Percentiles rank a stretch among this genome's conserved stretches.
These are phyloP conservation scores for Brachionus rotundiformis DNA, from an alignment of 1,140 invertebrate genomes.

Conservation along the genomic window DNA sequence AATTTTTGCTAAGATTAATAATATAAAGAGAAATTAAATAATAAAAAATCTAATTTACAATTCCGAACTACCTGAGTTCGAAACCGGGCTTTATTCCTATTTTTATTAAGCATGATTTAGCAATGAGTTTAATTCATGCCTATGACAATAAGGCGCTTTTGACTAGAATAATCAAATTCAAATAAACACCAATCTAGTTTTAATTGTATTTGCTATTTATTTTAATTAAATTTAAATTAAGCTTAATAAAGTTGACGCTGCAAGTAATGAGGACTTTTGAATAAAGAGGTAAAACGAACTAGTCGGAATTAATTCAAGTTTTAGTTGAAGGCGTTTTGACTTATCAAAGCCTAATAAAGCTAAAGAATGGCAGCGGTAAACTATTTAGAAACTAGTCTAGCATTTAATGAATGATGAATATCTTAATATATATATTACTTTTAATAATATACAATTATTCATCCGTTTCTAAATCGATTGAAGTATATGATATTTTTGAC, in stretches of 20 bases:
- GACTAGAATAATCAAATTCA: slow-evolving; percentile 1
- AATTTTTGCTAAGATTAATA: no score
- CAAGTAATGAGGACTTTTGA: slow-evolving; percentile 15
- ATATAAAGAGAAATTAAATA: no score
- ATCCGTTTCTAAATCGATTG: slow-evolving; percentile 47
- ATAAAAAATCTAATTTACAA: no score
- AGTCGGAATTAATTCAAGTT: slow-evolving; percentile 45
- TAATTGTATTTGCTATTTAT: slow-evolving; percentile 29
- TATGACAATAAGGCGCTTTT: background rate
- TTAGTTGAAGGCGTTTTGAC: slow-evolving; percentile 44
- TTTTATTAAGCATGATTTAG: no score
- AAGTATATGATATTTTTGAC: slow-evolving; percentile 47
- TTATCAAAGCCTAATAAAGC: background rate
- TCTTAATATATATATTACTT: slow-evolving; percentile 8
- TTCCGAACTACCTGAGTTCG: no score
- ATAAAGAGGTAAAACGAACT: background rate
- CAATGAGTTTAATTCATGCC: no score
- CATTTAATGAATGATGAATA: slow-evolving; percentile 50
- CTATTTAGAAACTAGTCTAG: slow-evolving; percentile 43
- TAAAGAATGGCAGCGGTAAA: slow-evolving; percentile 44
- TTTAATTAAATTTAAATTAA: slow-evolving; percentile 51
- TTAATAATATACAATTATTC: slow-evolving; percentile 51
- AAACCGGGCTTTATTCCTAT: no score
- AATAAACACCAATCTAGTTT: background rate
- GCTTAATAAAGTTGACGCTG: slow-evolving; percentile 44